A percentile compares a stretch with the other conserved stretches of the same genome.
These are phyloP conservation scores for Poecilobothrus nobilitatus DNA, from an alignment of 2,888 invertebrate species.

Conservation along the genomic window DNA sequence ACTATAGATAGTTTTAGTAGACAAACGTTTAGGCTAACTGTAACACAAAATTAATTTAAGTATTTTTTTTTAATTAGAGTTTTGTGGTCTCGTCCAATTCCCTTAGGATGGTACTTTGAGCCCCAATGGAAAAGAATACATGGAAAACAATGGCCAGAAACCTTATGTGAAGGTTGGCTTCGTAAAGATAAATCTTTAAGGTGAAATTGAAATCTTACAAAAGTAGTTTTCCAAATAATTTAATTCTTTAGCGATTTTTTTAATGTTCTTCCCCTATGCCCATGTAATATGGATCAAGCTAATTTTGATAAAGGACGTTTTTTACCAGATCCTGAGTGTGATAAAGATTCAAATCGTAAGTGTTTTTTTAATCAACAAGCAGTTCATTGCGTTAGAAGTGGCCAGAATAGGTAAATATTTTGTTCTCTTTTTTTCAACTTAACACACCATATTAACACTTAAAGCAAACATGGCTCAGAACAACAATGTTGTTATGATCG, in stretches of 20 bases:
- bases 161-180: conserved; percentile 85
- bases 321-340: conserved; percentile 83
- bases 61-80: conserved; percentile 42
- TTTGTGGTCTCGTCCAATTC: conserved; percentile 87
- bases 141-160: conserved; percentile 73
- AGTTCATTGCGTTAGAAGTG: conserved; percentile 85
- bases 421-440: neutral
- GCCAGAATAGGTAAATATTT: conserved; percentile 65
- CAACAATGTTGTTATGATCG: conserved; percentile 98
- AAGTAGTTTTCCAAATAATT: conserved; percentile 5
- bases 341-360: conserved; percentile 80
- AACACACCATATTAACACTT: conserved; percentile 22
- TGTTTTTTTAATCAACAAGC: conserved; percentile 85
- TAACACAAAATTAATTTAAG: conserved; percentile 44
- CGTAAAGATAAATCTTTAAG: conserved; percentile 66
- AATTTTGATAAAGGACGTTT: conserved; percentile 85
- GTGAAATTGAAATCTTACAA: conserved; percentile 32
- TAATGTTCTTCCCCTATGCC: conserved; percentile 74
- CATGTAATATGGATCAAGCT: conserved; percentile 87
- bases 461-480: conserved; percentile 77
- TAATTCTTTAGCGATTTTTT: conserved; percentile 64
- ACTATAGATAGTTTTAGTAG: too few relatives aligned
- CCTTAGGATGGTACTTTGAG: conserved; percentile 85
- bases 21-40: too few relatives aligned
- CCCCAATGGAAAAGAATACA: conserved; percentile 77